These are phyloP conservation scores for Pelochelys cantorii DNA, from an alignment of 2,797 vertebrate species.

Conservation along the genomic window DNA sequence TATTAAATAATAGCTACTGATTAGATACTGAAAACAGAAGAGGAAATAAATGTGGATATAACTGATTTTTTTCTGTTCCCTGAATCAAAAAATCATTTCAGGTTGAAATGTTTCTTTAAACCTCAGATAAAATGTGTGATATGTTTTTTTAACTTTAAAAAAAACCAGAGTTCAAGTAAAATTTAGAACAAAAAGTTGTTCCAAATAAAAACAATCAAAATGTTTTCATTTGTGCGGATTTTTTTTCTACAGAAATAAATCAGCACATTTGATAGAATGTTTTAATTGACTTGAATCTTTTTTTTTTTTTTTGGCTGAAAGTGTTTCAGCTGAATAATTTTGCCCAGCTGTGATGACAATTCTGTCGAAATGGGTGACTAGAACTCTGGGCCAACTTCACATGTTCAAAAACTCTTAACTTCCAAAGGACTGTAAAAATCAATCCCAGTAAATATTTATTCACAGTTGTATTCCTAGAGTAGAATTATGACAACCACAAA, in stretches of 20 bases:
- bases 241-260: not conserved
- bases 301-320: not conserved
- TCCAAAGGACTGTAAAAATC: not conserved
- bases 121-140: no score
- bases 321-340: not conserved
- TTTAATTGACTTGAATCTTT: not conserved
- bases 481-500: not conserved
- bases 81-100: no score
- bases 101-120: no score
- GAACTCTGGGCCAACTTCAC: no score
- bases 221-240: not conserved
- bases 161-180: not conserved
- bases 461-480: not conserved
- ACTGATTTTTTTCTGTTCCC: no score
- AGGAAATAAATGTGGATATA: no score
- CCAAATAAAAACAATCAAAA: not conserved
- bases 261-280: not conserved
- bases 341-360: no score
- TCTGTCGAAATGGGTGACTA: no score
- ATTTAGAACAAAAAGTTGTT: not conserved
- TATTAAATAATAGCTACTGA: no score
- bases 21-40: no score
- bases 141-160: not conserved
- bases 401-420: no score
- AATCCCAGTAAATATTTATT: not conserved